Evolutionary conservation across 2,113 vertebrate species (phyloP), one percentile per base, ranked within the genome.

Genomic region (Podarcis raffonei): DNA sequence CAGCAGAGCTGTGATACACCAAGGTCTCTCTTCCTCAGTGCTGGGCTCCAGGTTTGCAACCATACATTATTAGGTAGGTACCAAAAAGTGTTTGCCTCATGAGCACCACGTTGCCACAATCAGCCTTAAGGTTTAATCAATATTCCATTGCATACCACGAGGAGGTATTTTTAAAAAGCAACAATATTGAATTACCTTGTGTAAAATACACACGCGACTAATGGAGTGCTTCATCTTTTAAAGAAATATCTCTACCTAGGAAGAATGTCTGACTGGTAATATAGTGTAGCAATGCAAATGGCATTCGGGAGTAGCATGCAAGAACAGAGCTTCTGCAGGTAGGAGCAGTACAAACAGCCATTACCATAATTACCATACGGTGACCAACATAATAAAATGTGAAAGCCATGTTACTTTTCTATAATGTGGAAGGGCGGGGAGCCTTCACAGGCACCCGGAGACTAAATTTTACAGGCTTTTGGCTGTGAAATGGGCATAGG

Each of bases 301-400:
- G 39, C 30, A 0, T 80, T 30, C 8, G 3, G 12, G 22, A n/a
- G 27, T 79, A 79, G 37, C 32, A 32, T 27, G 30, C 35, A 59
- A 93, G 66, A 86, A 53, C 35, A 69, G 68, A 25, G 68, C n/a
- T n/a, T 30, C 84, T 81, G 1, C 80, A 91, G 82, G 62, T 69
- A 42, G 42, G 71, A 84, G 23, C 48, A 53, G 48, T 12, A 53
- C 48, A 53, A 53, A 53, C 48, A 53, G 48, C 11, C 48, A 53
- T 53, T 53, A 53, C 48, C 48, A 53, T 53, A 53, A 53, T 53
- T 53, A 53, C 48, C 48, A 53, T 53, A 53, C 48, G 12, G 11
- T 12, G 48, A 53, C 48, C 48, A 53, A 53, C 48, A 53, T 53
- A 53, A 53, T 12, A 53, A 53, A 53, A 53, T 53, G 48, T 12